phyloP scores from a whole-genome alignment of 2,888 invertebrate species.

The Dynastes tityus region DNA sequence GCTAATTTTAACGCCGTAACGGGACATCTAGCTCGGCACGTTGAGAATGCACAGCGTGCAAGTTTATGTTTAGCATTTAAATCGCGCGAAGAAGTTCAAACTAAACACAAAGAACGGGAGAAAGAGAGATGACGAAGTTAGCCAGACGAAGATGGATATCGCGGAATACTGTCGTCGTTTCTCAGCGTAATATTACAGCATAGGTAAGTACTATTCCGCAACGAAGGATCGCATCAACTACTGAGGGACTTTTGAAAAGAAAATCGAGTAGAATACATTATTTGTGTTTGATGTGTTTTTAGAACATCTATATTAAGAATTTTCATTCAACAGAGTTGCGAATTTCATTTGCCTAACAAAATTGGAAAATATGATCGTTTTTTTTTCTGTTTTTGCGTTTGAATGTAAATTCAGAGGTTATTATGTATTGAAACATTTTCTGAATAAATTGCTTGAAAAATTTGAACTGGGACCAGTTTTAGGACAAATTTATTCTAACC shows the following conservation, averaged over 20 bases:
- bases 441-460: too few species aligned
- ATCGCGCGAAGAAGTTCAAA: slow-evolving; percentile 29
- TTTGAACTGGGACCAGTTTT: too few species aligned
- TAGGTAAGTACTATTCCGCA: not conserved
- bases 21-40: slow-evolving; percentile 49
- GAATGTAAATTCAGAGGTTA: too few species aligned
- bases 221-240: not conserved
- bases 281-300: too few species aligned
- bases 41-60: slow-evolving; percentile 49
- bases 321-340: too few species aligned
- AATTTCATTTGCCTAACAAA: too few species aligned
- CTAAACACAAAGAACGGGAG: slow-evolving; percentile 12
- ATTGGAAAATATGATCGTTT: too few species aligned
- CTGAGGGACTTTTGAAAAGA: not conserved
- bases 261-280: too few species aligned
- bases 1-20: slow-evolving; percentile 50
- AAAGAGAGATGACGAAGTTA: not conserved
- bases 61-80: slow-evolving; percentile 50
- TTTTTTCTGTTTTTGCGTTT: too few species aligned
- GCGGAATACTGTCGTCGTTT: slow-evolving; percentile 15
- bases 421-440: too few species aligned
- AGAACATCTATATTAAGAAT: too few species aligned
- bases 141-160: not conserved
- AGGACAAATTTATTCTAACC: too few species aligned
- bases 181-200: slow-evolving; percentile 16